Base-by-base conservation (phyloP, 2,797 vertebrate species). In the Melanotaenia pygmaea region DNA sequence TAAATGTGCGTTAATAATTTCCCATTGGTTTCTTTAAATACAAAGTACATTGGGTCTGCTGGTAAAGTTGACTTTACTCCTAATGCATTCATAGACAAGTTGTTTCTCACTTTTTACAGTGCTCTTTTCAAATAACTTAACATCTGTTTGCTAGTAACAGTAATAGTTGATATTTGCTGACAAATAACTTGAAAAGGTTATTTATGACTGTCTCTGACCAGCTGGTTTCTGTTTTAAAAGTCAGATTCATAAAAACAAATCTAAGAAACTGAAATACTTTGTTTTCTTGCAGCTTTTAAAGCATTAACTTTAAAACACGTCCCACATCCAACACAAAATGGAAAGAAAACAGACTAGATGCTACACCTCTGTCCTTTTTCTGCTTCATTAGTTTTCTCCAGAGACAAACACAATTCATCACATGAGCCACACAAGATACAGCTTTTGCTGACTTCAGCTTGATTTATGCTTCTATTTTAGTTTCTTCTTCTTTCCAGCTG, bases 361-460 rank as follows among this genome's bases (percentile, higher is more conserved):
- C 26, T 56, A 28, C 11, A 28, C 53, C 6, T 56, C 13, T 56
- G 53, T 16, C 24, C 13, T 28, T 16, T 28, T 56, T 26, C 20
- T 56, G 53, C 53, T 56, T 24, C 26, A 3, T 28, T 56, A 26
- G 24, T 56, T 56, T 16, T 5, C 53, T 56, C 53, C 14, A 28
- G 24, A 56, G 53, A 56, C 26, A 56, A 56, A 56, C 13, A 22
- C 53, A 56, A 16, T 56, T 28, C 53, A 16, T 56, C 12, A 28
- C 20, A 24, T 16, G 6, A 30, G 28, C 20, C n/a, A 34, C 26
- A 24, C 11, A 59, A 57, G n/a, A 34, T 30, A 16, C 7, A 16
- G 20, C 28, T 67, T 45, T 59, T 38, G 38, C 20, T 24, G 65
- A 67, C 30, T 47, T 45, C 22, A n/a, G n/a, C 24, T 16, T 56